phyloP scores from a whole-genome alignment of 2,888 invertebrate genomes.

The Lepidocyrtoides sp. region DNA sequence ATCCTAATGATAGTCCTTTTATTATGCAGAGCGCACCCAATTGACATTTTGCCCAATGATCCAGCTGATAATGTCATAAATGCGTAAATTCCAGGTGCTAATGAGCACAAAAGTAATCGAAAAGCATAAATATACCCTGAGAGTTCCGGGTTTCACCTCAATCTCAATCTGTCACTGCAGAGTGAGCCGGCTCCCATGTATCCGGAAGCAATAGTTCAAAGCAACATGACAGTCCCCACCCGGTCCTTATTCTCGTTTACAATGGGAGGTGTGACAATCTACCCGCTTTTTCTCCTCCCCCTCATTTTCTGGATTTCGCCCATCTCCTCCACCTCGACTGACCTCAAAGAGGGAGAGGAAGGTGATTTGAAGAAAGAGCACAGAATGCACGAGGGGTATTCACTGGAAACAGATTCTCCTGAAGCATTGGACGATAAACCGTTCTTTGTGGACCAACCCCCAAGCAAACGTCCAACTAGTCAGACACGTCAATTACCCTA shows the following conservation, averaged over 20 bases:
- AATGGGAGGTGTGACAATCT: conserved; percentile 27
- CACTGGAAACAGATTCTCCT: not conserved
- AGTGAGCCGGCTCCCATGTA: not conserved
- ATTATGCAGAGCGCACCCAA: too few relatives aligned
- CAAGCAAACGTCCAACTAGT: not conserved
- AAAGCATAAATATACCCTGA: too few relatives aligned
- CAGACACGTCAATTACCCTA: not conserved
- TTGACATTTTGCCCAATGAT: too few relatives aligned
- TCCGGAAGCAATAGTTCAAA: not conserved
- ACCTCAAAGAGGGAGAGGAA: not conserved
- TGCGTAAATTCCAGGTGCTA: too few relatives aligned
- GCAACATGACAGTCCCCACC: not conserved
- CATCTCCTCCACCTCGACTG: not conserved
- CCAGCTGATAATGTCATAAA: too few relatives aligned
- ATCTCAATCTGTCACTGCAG: too few relatives aligned
- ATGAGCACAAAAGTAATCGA: too few relatives aligned
- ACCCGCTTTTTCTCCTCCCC: conserved; percentile 18
- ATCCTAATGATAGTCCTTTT: too few relatives aligned
- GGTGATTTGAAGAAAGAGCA: not conserved
- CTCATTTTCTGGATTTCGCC: conserved; percentile 12
- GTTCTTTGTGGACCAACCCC: not conserved
- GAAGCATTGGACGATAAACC: not conserved
- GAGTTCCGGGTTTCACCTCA: conserved; percentile 27
- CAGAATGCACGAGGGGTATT: not conserved
- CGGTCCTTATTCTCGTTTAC: not conserved